These are phyloP conservation scores for Candoia aspera DNA, from an alignment of 2,113 vertebrate species.

Conservation along the genomic window DNA sequence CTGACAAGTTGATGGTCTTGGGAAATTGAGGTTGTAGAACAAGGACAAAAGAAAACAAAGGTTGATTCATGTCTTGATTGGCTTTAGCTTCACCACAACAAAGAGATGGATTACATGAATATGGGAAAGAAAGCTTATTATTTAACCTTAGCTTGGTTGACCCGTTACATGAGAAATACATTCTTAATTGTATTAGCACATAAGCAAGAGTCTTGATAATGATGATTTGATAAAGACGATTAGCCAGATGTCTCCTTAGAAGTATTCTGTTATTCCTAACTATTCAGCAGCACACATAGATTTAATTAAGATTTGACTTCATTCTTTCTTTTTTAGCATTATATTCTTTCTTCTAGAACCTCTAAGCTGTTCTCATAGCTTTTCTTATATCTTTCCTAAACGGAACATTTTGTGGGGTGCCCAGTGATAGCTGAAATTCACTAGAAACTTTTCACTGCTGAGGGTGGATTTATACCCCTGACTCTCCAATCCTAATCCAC, in stretches of 20 bases:
- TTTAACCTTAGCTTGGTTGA: neutral
- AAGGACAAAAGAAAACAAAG: neutral
- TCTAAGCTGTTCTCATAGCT: neutral
- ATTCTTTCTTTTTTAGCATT: neutral
- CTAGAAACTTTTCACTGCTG: neutral
- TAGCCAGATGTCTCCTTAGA: neutral
- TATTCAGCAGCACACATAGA: neutral
- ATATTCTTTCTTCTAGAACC: neutral
- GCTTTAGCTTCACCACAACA: neutral
- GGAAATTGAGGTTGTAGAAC: neutral
- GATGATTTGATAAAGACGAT: neutral
- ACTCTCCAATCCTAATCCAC: neutral
- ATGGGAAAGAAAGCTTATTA: neutral
- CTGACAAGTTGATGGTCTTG: neutral
- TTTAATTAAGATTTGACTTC: neutral
- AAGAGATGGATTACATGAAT: neutral
- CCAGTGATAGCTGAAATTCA: neutral
- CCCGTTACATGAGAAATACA: neutral
- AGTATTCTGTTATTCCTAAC: neutral
- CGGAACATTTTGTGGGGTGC: neutral
- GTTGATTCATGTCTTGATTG: neutral
- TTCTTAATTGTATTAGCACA: neutral
- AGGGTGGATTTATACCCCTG: neutral
- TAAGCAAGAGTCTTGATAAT: neutral
- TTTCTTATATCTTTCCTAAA: neutral